Percentiles rank a stretch among this genome's conserved stretches.
phyloP scores from a whole-genome alignment of 1,140 invertebrate genomes.

The Hycleus phaleratus region DNA sequence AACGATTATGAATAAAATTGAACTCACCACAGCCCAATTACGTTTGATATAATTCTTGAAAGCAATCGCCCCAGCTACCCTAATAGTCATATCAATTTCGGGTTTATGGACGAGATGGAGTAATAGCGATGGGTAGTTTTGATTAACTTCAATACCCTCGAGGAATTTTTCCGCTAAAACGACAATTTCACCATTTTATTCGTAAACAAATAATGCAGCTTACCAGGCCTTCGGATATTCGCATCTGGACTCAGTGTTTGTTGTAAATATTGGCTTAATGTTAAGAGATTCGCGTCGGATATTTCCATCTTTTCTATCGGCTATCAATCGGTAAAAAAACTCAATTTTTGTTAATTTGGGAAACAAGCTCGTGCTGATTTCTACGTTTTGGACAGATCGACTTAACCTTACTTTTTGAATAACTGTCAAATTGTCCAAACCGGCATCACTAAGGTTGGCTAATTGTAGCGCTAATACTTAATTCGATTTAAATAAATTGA shows the following conservation, averaged over 20 bases:
- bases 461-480: no score
- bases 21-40: conserved; percentile 84
- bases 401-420: no score
- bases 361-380: neutral
- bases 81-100: conserved; percentile 69
- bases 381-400: no score
- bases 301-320: conserved; percentile 59
- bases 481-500: no score
- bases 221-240: conserved; percentile 74
- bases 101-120: conserved; percentile 76
- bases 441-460: no score
- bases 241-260: conserved; percentile 83
- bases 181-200: neutral
- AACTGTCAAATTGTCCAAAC: no score
- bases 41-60: conserved; percentile 97
- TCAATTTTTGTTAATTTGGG: neutral
- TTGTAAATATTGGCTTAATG: conserved; percentile 74
- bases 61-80: conserved; percentile 81
- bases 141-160: conserved; percentile 80
- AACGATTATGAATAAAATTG: conserved; percentile 3
- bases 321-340: neutral
- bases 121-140: conserved; percentile 83
- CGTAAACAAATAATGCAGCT: neutral
- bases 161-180: conserved; percentile 83
- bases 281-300: conserved; percentile 71